These are phyloP conservation scores for Aromia moschata DNA, from an alignment of 2,888 invertebrate genomes.

Conservation along the genomic window DNA sequence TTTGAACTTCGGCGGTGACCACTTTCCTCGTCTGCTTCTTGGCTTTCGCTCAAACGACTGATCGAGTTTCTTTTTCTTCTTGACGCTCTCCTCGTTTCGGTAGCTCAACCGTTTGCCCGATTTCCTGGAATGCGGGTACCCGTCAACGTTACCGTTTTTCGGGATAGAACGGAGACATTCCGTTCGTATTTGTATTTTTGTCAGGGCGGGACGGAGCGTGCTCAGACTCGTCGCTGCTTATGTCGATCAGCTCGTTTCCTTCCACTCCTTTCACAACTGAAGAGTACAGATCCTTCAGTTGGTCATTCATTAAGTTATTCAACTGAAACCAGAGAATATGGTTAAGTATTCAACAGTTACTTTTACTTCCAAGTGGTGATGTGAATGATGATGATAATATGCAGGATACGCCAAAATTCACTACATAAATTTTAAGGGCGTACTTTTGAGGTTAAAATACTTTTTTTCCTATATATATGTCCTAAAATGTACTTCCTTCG, in stretches of 20 bases:
- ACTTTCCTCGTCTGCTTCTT: too few species aligned
- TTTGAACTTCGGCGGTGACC: conserved; percentile 46
- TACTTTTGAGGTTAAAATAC: too few species aligned
- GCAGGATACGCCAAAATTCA: not conserved
- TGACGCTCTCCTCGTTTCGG: conserved; percentile 25
- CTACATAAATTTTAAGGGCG: too few species aligned
- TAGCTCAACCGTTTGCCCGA: not conserved
- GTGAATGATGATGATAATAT: not conserved
- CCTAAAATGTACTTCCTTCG: too few species aligned
- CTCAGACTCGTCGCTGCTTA: conserved; percentile 78
- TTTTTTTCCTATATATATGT: too few species aligned
- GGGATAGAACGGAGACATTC: not conserved
- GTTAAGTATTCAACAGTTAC: not conserved
- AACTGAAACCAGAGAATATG: conserved; percentile 16
- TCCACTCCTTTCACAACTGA: conserved; percentile 61
- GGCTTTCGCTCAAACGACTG: too few species aligned
- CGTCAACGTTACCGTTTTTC: not conserved
- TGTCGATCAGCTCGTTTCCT: conserved; percentile 79
- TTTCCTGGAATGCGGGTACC: too few species aligned
- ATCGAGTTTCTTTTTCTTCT: conserved; percentile 40
- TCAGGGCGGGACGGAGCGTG: not conserved
- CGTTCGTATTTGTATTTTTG: not conserved
- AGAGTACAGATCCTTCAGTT: conserved; percentile 65
- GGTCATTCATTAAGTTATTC: conserved; percentile 56
- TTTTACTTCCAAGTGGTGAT: not conserved